Evolutionary conservation across 2,113 vertebrate genomes (phyloP).

Genomic region (Thalassoma bifasciatum): DNA sequence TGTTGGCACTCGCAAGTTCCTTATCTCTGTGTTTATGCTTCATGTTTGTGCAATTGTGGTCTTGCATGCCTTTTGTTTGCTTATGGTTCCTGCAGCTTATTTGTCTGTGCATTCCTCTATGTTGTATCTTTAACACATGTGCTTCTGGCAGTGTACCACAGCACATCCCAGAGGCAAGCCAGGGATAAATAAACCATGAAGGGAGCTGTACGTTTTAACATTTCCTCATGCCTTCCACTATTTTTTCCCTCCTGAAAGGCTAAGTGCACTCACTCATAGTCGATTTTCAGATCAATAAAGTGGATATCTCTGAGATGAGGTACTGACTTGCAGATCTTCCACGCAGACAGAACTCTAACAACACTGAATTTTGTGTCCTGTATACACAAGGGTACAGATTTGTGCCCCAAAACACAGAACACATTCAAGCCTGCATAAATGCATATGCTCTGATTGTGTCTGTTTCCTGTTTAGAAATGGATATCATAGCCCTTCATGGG

Average conservation of each 20-base stretch:
- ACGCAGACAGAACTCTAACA: slow-evolving; percentile 3
- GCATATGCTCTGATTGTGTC: slow-evolving; percentile 32
- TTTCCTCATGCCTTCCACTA: slow-evolving; percentile 1
- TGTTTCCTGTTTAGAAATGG: slow-evolving; percentile 61
- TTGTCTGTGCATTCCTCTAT: slow-evolving; percentile 19
- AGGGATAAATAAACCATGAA: slow-evolving; percentile 45
- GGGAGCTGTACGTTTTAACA: slow-evolving; percentile 15
- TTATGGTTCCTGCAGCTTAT: slow-evolving; percentile 12
- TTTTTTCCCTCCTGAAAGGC: slow-evolving; percentile 2
- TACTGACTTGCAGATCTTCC: slow-evolving; percentile 22
- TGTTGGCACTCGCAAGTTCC: not conserved
- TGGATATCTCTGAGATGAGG: slow-evolving; percentile 46
- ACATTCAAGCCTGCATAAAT: slow-evolving; percentile 11
- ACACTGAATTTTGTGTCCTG: slow-evolving; percentile 33
- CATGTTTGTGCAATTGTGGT: slow-evolving; percentile 25
- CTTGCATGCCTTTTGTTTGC: slow-evolving; percentile 19
- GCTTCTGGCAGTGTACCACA: slow-evolving; percentile 8
- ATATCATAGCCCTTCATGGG: slow-evolving; percentile 30
- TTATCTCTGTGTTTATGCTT: slow-evolving; percentile 9
- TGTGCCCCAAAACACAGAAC: not conserved
- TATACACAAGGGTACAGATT: not conserved
- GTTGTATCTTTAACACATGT: slow-evolving; percentile 23
- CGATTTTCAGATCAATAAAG: slow-evolving; percentile 59
- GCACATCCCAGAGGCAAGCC: slow-evolving; percentile 8
- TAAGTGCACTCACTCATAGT: slow-evolving; percentile 47